phyloP scores from a whole-genome alignment of 2,888 invertebrate genomes.

The Epicampocera succincta region DNA sequence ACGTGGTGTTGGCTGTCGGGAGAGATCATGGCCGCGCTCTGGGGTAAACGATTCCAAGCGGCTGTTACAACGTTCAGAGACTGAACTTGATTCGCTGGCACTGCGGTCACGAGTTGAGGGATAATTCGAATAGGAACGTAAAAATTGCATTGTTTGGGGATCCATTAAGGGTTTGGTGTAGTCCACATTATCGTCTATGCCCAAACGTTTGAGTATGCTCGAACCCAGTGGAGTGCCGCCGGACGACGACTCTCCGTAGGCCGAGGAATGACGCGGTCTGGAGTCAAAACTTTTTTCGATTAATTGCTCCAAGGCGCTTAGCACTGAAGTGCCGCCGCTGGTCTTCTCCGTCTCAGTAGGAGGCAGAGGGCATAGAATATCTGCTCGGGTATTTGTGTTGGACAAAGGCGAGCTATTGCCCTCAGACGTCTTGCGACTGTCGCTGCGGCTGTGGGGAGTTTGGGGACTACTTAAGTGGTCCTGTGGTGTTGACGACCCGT shows the following conservation, averaged over 20 bases:
- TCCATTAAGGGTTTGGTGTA: conserved; percentile 95
- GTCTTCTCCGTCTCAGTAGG: conserved; percentile 84
- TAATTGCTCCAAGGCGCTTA: conserved; percentile 97
- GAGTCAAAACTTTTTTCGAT: conserved; percentile 98
- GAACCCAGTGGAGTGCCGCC: conserved; percentile 91
- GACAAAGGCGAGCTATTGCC: conserved; percentile 81
- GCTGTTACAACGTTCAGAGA: conserved; percentile 91
- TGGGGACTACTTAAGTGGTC: conserved; percentile 83
- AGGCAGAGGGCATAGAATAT: conserved; percentile 74
- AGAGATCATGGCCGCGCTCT: conserved; percentile 83
- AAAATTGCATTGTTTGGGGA: conserved; percentile 91
- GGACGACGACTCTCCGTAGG: conserved; percentile 80
- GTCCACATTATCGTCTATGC: conserved; percentile 96
- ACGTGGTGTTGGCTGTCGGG: conserved; percentile 79
- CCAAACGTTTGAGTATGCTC: conserved; percentile 93
- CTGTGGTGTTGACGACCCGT: conserved; percentile 73
- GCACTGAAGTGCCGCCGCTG: conserved; percentile 90
- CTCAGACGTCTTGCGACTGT: conserved; percentile 84
- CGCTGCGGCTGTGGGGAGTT: conserved; percentile 83
- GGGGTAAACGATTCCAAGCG: conserved; percentile 91
- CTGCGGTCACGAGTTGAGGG: conserved; percentile 90
- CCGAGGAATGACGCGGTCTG: conserved; percentile 85
- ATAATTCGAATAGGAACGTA: conserved; percentile 87
- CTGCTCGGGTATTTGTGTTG: conserved; percentile 72
- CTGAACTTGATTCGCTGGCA: conserved; percentile 93